Evolutionary conservation across 2,888 invertebrate genomes (phyloP), one percentile per base, ranked within the genome.

Genomic region (Myopa tessellatipennis): DNA sequence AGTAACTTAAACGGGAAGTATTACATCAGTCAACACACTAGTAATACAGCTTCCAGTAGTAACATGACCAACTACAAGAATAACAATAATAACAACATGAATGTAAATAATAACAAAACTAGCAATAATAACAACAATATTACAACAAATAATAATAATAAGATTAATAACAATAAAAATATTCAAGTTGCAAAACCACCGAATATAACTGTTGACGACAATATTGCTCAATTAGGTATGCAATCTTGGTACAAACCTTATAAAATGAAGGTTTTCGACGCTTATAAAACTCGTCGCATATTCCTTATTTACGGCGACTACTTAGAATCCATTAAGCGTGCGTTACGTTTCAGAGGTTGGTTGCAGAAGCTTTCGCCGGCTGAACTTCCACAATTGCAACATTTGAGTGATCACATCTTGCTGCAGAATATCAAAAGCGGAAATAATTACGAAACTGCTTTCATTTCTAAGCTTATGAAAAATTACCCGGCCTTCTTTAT

Each of bases 331-430:
- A 83, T 89, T 8, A 79, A 88, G 10, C 80, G 82, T 10, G 92
- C 94, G 0, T 88, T 95, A 77, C 82, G 91, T 65, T 90, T 91
- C 67, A 90, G 93, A 14, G 95, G 94, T 0, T 95, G 95, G 95
- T 89, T 95, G 3, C 95, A 95, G 87, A 95, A 94, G 88, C 86
- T 92, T 55, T 89, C 91, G 8, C 82, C 85, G 1, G 80, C 77
- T 4, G 82, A 85, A 8, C 81, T 83, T 77, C 81, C 86, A 2
- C 85, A 87, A 36, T 84, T 90, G 61, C 88, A 88, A 74, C 82
- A 82, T n/a, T 83, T 87, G 77, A 81, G 87, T 71, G 83, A 87
- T 69, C 84, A 87, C 8, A 71, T 82, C 3, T 79, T 89, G 12
- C 65, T 89, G 38, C 83, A 85, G 74, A 83, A 85, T 69, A 87